Base-by-base conservation (phyloP, 1,140 invertebrate species). In the Ceratosolen solmsi region DNA sequence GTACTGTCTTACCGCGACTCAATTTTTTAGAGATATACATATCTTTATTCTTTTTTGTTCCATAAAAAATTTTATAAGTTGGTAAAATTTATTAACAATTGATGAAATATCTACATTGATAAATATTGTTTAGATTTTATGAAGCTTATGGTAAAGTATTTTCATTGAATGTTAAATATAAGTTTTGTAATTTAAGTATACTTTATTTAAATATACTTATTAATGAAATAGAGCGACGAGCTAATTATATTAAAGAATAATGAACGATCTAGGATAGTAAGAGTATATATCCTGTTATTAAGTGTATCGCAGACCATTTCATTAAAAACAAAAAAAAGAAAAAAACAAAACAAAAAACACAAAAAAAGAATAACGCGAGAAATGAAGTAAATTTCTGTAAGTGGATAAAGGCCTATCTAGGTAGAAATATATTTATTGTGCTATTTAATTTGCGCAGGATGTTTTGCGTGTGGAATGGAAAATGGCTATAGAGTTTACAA, bases 401-500 rank as follows among this genome's bases (percentile, higher is more conserved):
- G 82, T 75, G 82, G 82, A 84, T 84, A 83, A 70, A 58, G n/a
- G 65, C 41, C n/a, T 83, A 83, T 83, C 79, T 51, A 36, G 78
- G 84, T 65, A 72, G 36, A 63, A 77, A 36, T 72, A 9, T 77
- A 30, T n/a, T 78, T 71, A 77, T 82, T 41, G 9, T 80, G 84
- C 75, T 86, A 84, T 86, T 81, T 79, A 56, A 54, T 85, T 20
- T 84, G 89, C 87, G 76, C 89, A 99, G 98, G 97, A 90, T 99
- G 97, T 93, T 99, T 99, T 93, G 98, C 97, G 70, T 99, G 98
- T 93, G 98, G 97, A 60, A 98, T 98, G 92, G 97, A 98, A 90
- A 97, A 96, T 92, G 98, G 98, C 46, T 99, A 98, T 92, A 93
- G 98, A 87, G 96, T 99, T n/a, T 99, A 98, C 89, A 99, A 98